These are phyloP conservation scores for Clitarchus hookeri DNA, from an alignment of 2,888 invertebrate genomes.

Conservation along the genomic window DNA sequence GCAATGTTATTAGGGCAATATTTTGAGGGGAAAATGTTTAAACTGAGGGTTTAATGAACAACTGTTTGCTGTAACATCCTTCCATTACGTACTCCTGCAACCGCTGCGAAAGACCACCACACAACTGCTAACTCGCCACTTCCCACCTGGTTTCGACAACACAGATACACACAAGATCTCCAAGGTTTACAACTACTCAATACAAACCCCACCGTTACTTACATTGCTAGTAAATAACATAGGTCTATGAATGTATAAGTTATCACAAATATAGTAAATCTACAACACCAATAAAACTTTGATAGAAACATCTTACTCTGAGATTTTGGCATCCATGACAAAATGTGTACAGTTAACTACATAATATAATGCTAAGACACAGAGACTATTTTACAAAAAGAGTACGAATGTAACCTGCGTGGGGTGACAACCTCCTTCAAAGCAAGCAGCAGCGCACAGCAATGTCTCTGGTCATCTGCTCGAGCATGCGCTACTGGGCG, in stretches of 20 bases:
- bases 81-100: no score
- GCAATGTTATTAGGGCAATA: no score
- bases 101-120: no score
- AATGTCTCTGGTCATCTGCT: no score
- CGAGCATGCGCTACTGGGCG: no score
- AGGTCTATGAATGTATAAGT: neutral
- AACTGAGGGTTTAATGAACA: no score
- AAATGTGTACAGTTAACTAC: neutral
- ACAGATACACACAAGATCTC: neutral
- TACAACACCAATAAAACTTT: neutral
- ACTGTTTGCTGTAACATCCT: no score
- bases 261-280: slow-evolving; percentile 4
- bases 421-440: neutral
- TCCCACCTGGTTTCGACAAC: neutral
- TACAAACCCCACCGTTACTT: neutral
- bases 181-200: neutral
- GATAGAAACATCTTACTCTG: neutral
- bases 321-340: neutral
- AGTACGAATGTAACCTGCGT: neutral
- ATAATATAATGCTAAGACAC: neutral
- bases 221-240: neutral
- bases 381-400: no score
- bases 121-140: no score
- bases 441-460: no score
- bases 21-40: no score